Percentiles rank a stretch among this genome's conserved stretches.
These are phyloP conservation scores for Alouatta palliata DNA, from an alignment of 2,113 vertebrate genomes.

Conservation along the genomic window DNA sequence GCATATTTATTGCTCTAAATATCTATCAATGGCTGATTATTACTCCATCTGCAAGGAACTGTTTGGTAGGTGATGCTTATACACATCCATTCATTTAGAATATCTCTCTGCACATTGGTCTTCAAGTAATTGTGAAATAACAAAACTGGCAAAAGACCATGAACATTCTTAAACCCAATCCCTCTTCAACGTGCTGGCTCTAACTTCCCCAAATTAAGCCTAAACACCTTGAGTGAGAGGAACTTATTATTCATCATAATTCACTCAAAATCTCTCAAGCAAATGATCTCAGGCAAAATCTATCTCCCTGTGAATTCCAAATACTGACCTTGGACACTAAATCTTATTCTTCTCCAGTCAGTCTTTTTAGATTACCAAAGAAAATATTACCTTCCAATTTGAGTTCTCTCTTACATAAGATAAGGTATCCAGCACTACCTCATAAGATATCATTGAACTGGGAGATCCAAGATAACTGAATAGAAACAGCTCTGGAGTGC, in stretches of 20 bases:
- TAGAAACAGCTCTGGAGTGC: no score
- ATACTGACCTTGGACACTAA: not conserved
- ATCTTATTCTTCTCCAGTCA: not conserved
- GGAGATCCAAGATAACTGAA: no score
- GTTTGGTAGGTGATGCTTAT: not conserved
- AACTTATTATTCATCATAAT: not conserved
- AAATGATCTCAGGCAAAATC: not conserved
- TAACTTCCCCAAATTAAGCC: not conserved
- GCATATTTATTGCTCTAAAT: not conserved
- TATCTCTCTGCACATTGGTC: not conserved
- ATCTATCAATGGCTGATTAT: not conserved
- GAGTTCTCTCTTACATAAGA: not conserved
- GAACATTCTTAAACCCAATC: not conserved
- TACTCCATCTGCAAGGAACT: not conserved
- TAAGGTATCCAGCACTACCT: not conserved
- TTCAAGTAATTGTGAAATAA: not conserved
- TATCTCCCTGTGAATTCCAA: not conserved
- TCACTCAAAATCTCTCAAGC: not conserved
- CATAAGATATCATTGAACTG: not conserved
- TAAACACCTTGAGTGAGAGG: not conserved
- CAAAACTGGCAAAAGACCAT: not conserved
- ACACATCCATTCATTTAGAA: not conserved
- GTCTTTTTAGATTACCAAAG: not conserved
- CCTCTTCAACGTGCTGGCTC: not conserved
- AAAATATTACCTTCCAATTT: not conserved